Conservation (phyloP, 2,888 invertebrate genomes). For the Chelonus formosanus region DNA sequence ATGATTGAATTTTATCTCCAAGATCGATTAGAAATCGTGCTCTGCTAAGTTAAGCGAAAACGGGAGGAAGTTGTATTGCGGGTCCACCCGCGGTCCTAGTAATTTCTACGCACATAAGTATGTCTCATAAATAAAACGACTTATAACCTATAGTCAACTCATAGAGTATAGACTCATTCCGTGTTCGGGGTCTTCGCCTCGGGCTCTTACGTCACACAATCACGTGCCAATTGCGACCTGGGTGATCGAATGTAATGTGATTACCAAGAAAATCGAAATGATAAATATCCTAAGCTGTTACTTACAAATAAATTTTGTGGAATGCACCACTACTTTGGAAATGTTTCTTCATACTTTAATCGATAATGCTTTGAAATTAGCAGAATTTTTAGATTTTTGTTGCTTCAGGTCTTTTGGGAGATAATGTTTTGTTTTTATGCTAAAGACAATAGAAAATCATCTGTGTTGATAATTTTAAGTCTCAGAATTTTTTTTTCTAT, state of each 20-base stretch:
- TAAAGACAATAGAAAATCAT: too few relatives aligned
- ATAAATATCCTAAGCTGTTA: constrained; percentile 16
- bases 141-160: constrained; percentile 3
- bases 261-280: constrained; percentile 23
- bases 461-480: too few relatives aligned
- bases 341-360: too few relatives aligned
- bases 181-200: constrained; percentile 14
- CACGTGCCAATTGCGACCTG: constrained; percentile 19
- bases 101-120: constrained; percentile 11
- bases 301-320: constrained; percentile 7
- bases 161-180: constrained; percentile 6
- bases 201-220: constrained; percentile 19
- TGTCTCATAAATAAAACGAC: constrained; percentile 18
- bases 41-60: constrained; percentile 5
- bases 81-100: constrained; percentile 14
- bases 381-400: too few relatives aligned
- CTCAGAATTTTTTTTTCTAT: too few relatives aligned
- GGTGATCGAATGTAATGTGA: constrained; percentile 17
- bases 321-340: background rate
- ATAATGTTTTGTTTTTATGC: too few relatives aligned
- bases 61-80: constrained; percentile 10
- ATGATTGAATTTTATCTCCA: constrained; percentile 19
- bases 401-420: too few relatives aligned
- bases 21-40: constrained; percentile 22
- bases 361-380: too few relatives aligned